Base-by-base conservation (phyloP, 1,140 invertebrate species). In the Frieseomelitta varia region DNA sequence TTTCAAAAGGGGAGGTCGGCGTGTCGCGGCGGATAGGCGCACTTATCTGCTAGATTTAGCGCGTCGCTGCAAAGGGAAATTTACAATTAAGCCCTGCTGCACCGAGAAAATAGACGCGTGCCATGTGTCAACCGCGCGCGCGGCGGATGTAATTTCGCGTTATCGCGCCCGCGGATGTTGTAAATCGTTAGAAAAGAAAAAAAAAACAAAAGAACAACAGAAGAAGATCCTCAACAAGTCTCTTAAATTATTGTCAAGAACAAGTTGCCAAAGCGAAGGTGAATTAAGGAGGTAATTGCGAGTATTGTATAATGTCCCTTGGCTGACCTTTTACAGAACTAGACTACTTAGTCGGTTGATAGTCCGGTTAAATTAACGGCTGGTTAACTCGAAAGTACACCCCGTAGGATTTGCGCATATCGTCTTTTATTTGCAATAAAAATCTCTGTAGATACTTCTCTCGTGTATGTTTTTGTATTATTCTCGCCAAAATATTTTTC, bases 11-110 rank as follows among this genome's bases (percentile, higher is more conserved):
- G n/a, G 55, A n/a, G 55, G 15, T 61, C 34, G 55, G 17, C 34
- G 78, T 21, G 78, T 71, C 53, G 24, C 34, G 11, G 68, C 2
- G 3, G 79, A 80, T 73, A 61, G 68, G 68, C 79, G 79, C 34
- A 80, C 68, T 80, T 80, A 72, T 80, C 79, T 80, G 68, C 34
- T 80, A 61, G 79, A 80, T 80, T 80, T 80, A 80, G n/a, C 79
- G 68, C 39, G 68, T 53, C 53, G 53, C 34, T 71, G 21, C 27
- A 72, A 71, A 58, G 55, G 27, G 55, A 80, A 80, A 80, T 80
- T 80, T 80, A 80, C 79, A 72, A 80, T 80, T 80, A 72, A 72
- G 55, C 68, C n/a, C 17, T 10, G 53, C 19, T 47, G 47, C 19
- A 21, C 11, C 21, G 68, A 30, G 68, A n/a, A 80, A 80, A 80